These are phyloP conservation scores for Ciconia nigra DNA, from an alignment of 2,797 vertebrate genomes.

Conservation along the genomic window DNA sequence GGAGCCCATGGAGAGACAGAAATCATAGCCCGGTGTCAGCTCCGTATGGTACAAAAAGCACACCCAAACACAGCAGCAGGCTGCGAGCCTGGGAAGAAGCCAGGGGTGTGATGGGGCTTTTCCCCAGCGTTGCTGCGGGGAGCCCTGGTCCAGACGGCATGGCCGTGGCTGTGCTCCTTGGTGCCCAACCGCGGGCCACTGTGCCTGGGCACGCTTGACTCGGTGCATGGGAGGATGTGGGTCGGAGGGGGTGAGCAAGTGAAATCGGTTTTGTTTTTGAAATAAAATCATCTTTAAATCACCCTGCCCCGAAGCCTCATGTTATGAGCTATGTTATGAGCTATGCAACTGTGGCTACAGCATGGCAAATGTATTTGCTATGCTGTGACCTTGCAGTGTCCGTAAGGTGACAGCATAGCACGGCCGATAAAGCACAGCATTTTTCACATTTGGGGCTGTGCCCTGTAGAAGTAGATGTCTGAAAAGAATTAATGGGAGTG, in stretches of 20 bases:
- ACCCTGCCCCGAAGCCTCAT: neutral
- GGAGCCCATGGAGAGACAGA: neutral
- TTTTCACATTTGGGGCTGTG: neutral
- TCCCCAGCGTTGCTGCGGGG: neutral
- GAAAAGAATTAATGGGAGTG: neutral
- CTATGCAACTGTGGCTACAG: neutral
- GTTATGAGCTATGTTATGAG: neutral
- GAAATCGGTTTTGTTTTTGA: neutral
- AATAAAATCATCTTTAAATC: neutral
- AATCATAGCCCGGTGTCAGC: neutral
- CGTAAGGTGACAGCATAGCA: accelerated
- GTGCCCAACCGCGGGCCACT: accelerated
- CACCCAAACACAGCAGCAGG: neutral
- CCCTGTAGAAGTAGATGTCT: neutral
- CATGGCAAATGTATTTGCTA: neutral
- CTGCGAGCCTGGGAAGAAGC: neutral
- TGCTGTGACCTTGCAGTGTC: neutral
- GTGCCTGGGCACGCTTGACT: accelerated
- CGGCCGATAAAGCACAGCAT: accelerated
- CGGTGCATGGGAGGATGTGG: accelerated
- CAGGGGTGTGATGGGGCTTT: neutral
- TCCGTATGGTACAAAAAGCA: neutral
- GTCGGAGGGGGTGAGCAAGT: accelerated
- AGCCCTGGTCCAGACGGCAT: accelerated
- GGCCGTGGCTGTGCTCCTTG: accelerated